Conservation (phyloP, 2,797 vertebrate species). For the Taenioides sp. region DNA sequence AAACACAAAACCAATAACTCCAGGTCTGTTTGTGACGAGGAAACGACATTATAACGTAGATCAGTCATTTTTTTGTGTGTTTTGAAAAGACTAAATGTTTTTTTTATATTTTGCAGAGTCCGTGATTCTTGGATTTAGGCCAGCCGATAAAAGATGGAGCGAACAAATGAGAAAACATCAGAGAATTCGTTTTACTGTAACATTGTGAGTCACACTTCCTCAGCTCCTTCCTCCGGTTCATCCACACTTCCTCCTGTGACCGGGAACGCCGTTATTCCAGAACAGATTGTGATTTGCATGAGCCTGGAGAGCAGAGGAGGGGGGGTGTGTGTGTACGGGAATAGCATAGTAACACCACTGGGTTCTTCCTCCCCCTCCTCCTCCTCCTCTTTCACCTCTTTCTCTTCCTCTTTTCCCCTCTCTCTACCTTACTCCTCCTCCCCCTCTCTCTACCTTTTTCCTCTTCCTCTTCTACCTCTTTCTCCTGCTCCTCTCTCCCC, state of each 20-base stretch:
- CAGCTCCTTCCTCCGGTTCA: constrained; percentile 11
- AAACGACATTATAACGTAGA: too few relatives aligned
- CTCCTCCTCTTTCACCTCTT: constrained; percentile 19
- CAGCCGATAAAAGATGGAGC: too few relatives aligned
- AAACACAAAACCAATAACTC: too few relatives aligned
- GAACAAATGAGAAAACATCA: background rate
- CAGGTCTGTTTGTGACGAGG: too few relatives aligned
- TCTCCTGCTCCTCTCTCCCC: too few relatives aligned
- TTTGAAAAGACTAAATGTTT: too few relatives aligned
- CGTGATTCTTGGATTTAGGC: too few relatives aligned
- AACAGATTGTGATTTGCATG: constrained; percentile 79
- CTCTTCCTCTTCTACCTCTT: too few relatives aligned
- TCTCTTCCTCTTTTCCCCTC: constrained; percentile 23
- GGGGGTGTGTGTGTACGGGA: constrained; percentile 30
- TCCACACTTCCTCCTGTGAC: constrained; percentile 52
- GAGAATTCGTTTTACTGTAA: background rate
- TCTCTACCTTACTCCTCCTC: too few relatives aligned
- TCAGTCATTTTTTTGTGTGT: too few relatives aligned
- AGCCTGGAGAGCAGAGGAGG: constrained; percentile 51
- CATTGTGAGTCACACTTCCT: background rate
- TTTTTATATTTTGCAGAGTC: too few relatives aligned
- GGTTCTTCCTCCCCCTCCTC: constrained; percentile 21
- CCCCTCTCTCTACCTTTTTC: too few relatives aligned
- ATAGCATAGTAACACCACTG: constrained; percentile 53
- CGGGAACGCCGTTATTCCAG: constrained; percentile 66